Evolutionary conservation across 92 coral and sea anemone genomes (phyloP).

Genomic region (Siderastrea siderea): DNA sequence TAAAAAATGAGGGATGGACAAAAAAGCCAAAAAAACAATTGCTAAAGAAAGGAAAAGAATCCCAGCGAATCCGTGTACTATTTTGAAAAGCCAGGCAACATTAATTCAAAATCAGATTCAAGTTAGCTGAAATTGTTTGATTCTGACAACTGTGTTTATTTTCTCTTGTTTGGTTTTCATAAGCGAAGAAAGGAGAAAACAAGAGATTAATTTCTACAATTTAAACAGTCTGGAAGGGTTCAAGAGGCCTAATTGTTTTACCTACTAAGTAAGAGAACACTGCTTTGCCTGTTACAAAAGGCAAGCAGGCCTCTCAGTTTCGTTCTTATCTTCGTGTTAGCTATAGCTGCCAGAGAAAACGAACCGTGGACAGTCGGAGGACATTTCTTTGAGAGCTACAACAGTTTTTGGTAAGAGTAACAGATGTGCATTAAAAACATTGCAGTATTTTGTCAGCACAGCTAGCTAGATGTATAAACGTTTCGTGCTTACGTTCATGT

Average conservation of each 20-base stretch:
- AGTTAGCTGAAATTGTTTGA: neutral
- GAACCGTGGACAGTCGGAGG: neutral
- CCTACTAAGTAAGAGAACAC: neutral
- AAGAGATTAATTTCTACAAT: neutral
- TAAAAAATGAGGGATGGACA: no score
- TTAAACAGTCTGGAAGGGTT: slow-evolving; percentile 8
- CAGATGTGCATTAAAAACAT: no score
- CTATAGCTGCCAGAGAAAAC: neutral
- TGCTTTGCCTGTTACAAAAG: neutral
- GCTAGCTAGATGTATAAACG: no score
- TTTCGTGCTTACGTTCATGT: no score
- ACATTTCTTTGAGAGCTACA: neutral
- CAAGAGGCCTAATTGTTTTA: neutral
- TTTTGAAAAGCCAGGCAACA: neutral
- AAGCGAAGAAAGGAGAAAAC: neutral
- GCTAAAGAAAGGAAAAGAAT: neutral
- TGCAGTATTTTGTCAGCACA: no score
- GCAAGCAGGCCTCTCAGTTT: neutral
- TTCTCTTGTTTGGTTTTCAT: slow-evolving; percentile 12
- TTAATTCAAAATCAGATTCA: neutral
- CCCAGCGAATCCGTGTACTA: neutral
- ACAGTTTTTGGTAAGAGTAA: neutral
- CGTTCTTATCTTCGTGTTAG: no score
- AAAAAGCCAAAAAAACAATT: neutral
- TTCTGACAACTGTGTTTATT: neutral